Evolutionary conservation across 2,113 vertebrate species (phyloP).

Genomic region (Hemiscyllium ocellatum): DNA sequence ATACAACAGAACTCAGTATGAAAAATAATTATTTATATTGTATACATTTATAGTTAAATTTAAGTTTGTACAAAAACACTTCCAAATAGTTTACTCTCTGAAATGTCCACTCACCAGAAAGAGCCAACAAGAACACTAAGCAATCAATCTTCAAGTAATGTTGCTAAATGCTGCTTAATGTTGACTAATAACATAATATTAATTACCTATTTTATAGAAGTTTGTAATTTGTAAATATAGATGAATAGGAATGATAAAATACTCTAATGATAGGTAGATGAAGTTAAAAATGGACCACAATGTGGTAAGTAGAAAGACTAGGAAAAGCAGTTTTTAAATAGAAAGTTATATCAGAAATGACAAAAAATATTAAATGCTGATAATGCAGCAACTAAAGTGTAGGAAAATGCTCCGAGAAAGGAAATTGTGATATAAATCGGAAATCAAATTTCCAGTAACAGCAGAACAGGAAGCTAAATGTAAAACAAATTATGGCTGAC

Average conservation of each 20-base stretch:
- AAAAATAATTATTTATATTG: not conserved
- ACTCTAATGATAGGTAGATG: not conserved
- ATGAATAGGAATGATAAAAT: not conserved
- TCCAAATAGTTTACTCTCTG: not conserved
- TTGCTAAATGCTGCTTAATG: not conserved
- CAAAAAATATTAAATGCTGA: not conserved
- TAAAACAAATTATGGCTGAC: not conserved
- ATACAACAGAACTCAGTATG: not conserved
- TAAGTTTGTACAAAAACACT: not conserved
- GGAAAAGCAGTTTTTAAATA: not conserved
- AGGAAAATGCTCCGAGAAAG: not conserved
- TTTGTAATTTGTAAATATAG: not conserved
- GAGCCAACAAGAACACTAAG: not conserved
- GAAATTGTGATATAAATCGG: not conserved
- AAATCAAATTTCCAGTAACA: not conserved
- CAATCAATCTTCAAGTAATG: not conserved
- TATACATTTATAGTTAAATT: not conserved
- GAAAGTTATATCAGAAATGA: not conserved
- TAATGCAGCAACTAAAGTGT: not conserved
- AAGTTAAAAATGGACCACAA: not conserved
- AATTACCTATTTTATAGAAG: not conserved
- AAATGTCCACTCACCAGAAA: not conserved
- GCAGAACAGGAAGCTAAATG: not conserved
- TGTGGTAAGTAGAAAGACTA: not conserved
- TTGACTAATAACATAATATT: not conserved